phyloP scores from a whole-genome alignment of 2,113 vertebrate species.

The Canis aureus region DNA sequence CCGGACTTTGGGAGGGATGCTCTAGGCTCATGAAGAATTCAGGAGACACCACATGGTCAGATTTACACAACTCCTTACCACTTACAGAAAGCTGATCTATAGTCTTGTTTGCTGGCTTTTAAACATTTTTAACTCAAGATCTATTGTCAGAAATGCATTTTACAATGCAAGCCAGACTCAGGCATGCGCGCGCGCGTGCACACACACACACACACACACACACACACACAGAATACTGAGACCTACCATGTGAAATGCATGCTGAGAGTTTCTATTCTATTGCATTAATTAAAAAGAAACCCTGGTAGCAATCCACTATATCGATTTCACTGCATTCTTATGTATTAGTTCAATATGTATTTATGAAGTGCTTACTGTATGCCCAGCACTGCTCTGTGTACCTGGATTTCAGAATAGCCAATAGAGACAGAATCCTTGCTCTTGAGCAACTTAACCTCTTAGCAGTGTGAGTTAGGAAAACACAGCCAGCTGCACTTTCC shows the following conservation, averaged over 20 bases:
- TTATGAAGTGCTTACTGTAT: neutral
- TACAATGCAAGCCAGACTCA: neutral
- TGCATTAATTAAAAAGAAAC: neutral
- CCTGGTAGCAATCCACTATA: fast-evolving
- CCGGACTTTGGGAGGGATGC: fast-evolving
- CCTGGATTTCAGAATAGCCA: neutral
- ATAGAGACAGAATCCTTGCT: no score
- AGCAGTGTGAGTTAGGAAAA: fast-evolving
- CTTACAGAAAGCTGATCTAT: neutral
- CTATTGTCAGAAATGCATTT: neutral
- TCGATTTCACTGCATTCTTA: neutral
- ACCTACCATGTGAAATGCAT: neutral
- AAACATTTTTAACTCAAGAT: neutral
- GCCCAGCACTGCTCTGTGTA: neutral
- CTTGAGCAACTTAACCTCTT: neutral
- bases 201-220: neutral
- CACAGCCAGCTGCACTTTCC: fast-evolving
- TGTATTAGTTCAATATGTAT: neutral
- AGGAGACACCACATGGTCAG: fast-evolving
- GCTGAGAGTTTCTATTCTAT: neutral
- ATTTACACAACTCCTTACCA: neutral
- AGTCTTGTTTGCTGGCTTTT: neutral
- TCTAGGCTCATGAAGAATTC: neutral
- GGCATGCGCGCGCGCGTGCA: fast-evolving
- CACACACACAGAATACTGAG: no score